phyloP scores from a whole-genome alignment of 1,140 invertebrate species.

The Adelges cooleyi region DNA sequence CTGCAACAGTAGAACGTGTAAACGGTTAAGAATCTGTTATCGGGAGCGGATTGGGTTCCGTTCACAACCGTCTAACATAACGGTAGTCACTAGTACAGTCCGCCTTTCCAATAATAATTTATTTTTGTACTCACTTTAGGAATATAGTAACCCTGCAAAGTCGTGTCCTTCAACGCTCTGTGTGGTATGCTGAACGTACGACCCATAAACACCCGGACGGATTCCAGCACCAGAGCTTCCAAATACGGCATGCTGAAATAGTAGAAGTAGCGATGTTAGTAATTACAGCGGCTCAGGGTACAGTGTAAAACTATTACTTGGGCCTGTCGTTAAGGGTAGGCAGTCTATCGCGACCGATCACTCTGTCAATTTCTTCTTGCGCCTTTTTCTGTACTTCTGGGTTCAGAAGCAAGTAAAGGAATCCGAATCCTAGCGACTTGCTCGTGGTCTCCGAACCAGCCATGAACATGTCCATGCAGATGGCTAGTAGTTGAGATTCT shows the following conservation, averaged over 20 bases:
- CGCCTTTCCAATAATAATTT: not conserved
- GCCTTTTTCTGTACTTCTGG: conserved; percentile 68
- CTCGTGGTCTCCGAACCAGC: conserved; percentile 72
- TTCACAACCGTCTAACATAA: not conserved
- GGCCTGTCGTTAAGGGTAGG: conserved; percentile 57
- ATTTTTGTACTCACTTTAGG: conserved; percentile 50
- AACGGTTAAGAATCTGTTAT: not conserved
- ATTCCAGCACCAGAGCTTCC: conserved; percentile 63
- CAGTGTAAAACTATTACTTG: conserved; percentile 38
- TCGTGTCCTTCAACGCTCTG: conserved; percentile 57
- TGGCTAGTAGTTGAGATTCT: conserved; percentile 59
- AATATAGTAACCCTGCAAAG: conserved; percentile 56
- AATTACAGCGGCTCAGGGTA: not conserved
- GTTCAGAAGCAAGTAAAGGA: conserved; percentile 62
- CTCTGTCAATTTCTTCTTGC: conserved; percentile 64
- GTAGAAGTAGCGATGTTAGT: not conserved
- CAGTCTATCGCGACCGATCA: conserved; percentile 54
- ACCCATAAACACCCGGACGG: conserved; percentile 63
- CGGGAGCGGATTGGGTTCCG: not conserved
- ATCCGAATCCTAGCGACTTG: conserved; percentile 62
- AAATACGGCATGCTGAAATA: conserved; percentile 53
- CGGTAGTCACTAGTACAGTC: not conserved
- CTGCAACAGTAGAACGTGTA: conserved; percentile 39
- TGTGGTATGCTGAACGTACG: conserved; percentile 63
- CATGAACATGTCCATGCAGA: conserved; percentile 70